These are phyloP conservation scores for Alcedo atthis DNA, from an alignment of 2,797 vertebrate species.

Conservation along the genomic window DNA sequence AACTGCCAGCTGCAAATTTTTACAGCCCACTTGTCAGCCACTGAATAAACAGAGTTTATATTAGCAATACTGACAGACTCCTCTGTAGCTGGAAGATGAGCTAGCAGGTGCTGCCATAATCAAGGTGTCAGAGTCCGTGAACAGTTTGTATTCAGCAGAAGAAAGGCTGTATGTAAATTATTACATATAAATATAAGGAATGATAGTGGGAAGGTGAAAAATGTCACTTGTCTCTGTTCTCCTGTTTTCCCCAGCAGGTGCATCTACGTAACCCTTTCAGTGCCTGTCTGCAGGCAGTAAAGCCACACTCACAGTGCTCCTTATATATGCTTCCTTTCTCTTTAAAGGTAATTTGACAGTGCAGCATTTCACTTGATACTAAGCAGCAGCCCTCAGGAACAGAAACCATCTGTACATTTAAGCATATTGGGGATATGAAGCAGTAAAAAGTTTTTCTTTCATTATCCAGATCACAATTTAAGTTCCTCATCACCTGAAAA, in stretches of 20 bases:
- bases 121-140: slow-evolving; percentile 49
- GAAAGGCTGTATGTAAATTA: slow-evolving; percentile 30
- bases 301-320: background rate
- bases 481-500: slow-evolving; percentile 19
- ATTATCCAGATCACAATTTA: background rate
- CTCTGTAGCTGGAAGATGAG: slow-evolving; percentile 31
- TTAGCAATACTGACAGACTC: slow-evolving; percentile 46
- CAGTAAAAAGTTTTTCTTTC: slow-evolving; percentile 25
- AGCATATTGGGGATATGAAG: background rate
- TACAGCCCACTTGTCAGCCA: slow-evolving; percentile 45
- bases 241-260: background rate
- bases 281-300: background rate
- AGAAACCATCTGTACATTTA: background rate
- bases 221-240: slow-evolving; percentile 22
- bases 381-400: slow-evolving; percentile 7
- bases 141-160: slow-evolving; percentile 7
- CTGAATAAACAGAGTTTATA: slow-evolving; percentile 49
- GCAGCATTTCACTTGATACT: background rate
- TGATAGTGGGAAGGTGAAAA: slow-evolving; percentile 18
- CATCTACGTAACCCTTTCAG: slow-evolving; percentile 8
- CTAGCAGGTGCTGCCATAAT: slow-evolving; percentile 55
- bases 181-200: slow-evolving; percentile 36
- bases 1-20: slow-evolving; percentile 56
- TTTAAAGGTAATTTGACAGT: background rate
- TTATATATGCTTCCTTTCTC: background rate